Base-by-base conservation (phyloP, 2,888 invertebrate species). In the Synanthedon tipuliformis region DNA sequence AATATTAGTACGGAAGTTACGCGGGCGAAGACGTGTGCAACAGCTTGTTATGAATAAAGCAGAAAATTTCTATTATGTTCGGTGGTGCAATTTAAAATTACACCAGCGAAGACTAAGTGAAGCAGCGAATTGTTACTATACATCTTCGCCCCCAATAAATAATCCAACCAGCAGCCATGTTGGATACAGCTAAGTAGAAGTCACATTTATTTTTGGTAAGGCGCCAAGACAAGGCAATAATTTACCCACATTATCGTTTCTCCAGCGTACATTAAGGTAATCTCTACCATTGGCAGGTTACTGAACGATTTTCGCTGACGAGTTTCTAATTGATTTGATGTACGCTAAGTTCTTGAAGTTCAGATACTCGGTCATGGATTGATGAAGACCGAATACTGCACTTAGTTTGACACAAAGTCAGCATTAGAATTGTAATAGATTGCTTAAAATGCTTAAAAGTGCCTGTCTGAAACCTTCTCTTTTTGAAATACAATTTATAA, bases 191-290 rank as follows among this genome's bases (percentile, higher is more conserved):
- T 49, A 49, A 49, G 16, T 49, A 49, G 18, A 15, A 49, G 49
- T 49, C 49, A 23, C 49, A 50, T 50, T 34, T 50, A 50, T 50
- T 50, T 50, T 50, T 50, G 50, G 50, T 50, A 50, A 50, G 27
- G 18, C 50, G 50, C 50, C 50, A 50, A 50, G 50, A 50, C 50
- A 40, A n/a, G 50, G 50, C 50, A 18, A 50, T 50, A 27, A 16
- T 50, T 50, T 49, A 49, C 12, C 49, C 49, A 49, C 49, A 49
- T 49, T 49, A 49, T 49, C 49, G 49, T 18, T 23, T 49, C 49
- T 45, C 45, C 7, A n/a, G 15, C 45, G 45, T 45, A 45, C 45
- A 45, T 45, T 45, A 45, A 45, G 45, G 45, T 45, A 45, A 45
- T 45, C 45, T 45, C 45, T 45, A 45, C 13, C 45, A 45, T 45